Evolutionary conservation across 64 coral and sea anemone genomes (phyloP).

Genomic region (Anthopleura sola): DNA sequence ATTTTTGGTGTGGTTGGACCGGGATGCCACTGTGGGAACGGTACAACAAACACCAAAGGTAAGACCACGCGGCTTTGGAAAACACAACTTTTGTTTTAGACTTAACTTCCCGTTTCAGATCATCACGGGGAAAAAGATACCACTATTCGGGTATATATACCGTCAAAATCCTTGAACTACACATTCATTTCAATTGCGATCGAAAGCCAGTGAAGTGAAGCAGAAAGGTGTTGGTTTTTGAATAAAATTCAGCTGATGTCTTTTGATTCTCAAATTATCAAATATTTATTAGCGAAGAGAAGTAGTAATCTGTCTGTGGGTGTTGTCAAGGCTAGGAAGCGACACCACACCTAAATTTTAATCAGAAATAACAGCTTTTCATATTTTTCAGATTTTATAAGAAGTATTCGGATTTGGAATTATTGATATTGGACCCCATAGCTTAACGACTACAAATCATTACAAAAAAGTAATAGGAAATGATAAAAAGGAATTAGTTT

Average conservation of each 20-base stretch:
- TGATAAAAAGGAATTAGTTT: neutral
- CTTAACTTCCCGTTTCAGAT: neutral
- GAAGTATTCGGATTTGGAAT: neutral
- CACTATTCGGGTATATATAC: neutral
- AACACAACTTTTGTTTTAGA: neutral
- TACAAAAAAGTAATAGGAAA: neutral
- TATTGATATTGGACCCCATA: neutral
- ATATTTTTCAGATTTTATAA: neutral
- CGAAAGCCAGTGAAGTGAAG: neutral
- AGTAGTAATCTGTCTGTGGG: neutral
- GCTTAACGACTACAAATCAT: neutral
- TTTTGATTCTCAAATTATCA: neutral
- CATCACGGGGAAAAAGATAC: neutral
- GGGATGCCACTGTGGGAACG: slow-evolving; percentile 2
- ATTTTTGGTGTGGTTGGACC: slow-evolving; percentile 31
- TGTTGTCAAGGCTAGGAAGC: neutral
- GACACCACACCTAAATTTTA: neutral
- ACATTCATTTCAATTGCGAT: neutral
- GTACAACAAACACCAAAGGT: neutral
- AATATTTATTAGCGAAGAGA: neutral
- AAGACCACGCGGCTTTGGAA: slow-evolving; percentile 9
- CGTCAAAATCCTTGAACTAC: too few species aligned
- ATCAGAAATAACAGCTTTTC: neutral
- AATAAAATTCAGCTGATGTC: neutral
- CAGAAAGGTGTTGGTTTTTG: neutral